Conservation (phyloP, 2,888 invertebrate genomes). For the Pristionchus entomophagus region DNA sequence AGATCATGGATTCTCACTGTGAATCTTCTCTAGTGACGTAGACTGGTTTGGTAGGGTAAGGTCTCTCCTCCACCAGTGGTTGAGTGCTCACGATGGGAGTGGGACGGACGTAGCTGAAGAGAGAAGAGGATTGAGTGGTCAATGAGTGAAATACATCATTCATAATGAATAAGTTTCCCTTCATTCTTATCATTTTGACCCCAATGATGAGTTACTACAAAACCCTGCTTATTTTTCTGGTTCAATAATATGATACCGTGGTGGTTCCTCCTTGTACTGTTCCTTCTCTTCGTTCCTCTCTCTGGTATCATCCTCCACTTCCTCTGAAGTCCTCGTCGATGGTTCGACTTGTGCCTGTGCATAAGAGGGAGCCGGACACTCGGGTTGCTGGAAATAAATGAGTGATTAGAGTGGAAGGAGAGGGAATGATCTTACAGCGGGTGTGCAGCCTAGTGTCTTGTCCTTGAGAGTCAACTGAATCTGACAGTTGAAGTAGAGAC, state of each 20-base stretch:
- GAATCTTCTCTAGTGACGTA: not conserved
- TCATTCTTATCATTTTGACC: no score
- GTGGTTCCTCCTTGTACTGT: slow-evolving; percentile 23
- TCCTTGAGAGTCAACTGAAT: slow-evolving; percentile 73
- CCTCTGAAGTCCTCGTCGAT: slow-evolving; percentile 42
- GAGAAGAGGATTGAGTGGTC: no score
- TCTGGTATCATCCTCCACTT: slow-evolving; percentile 34
- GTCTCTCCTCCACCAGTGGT: slow-evolving; percentile 19
- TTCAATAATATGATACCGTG: not conserved
- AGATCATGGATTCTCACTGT: not conserved
- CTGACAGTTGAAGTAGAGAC: slow-evolving; percentile 75
- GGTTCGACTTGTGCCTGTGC: slow-evolving; percentile 45
- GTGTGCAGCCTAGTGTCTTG: slow-evolving; percentile 60
- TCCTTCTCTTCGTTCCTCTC: slow-evolving; percentile 10
- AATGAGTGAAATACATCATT: no score
- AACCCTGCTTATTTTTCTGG: no score
- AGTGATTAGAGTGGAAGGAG: not conserved
- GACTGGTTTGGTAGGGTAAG: not conserved
- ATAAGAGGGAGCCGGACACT: slow-evolving; percentile 39
- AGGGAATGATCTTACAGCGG: slow-evolving; percentile 55
- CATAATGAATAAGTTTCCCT: not conserved
- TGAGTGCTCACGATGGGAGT: not conserved
- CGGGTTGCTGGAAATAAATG: slow-evolving; percentile 46
- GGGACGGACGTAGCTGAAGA: not conserved
- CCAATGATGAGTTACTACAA: no score